Percentiles rank a stretch among this genome's conserved stretches.
phyloP scores from a whole-genome alignment of 37 sponge, comb jelly and placozoan genomes.

The Mnemiopsis leidyi region DNA sequence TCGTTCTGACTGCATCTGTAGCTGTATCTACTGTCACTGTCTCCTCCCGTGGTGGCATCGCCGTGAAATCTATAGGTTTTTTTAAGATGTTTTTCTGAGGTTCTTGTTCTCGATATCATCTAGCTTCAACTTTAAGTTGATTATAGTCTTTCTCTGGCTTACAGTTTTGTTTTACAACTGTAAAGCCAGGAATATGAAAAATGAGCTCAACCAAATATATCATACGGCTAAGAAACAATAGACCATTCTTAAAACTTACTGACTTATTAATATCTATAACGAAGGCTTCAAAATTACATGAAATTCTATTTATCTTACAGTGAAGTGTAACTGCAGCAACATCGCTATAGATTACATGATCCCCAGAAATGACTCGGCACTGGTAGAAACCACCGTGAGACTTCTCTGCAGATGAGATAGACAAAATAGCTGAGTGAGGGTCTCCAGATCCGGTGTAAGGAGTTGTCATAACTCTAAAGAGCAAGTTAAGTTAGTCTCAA shows the following conservation, averaged over 20 bases:
- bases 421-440: background rate
- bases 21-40: background rate
- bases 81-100: background rate
- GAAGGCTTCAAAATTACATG: no score
- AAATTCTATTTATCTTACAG: background rate
- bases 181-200: no score
- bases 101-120: no score
- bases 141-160: no score
- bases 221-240: no score
- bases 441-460: background rate
- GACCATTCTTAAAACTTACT: no score
- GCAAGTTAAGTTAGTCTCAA: no score
- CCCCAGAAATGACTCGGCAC: background rate
- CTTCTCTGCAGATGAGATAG: background rate
- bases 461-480: background rate
- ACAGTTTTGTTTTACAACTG: no score
- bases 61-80: background rate
- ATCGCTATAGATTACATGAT: background rate
- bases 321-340: background rate
- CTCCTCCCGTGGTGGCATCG: background rate
- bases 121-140: no score
- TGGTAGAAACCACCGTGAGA: conserved; percentile 2
- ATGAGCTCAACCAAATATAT: no score
- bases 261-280: background rate
- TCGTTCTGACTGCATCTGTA: background rate